Evolutionary conservation across 1,140 invertebrate genomes (phyloP), one percentile per base, ranked within the genome.

Genomic region (Drosophila teissieri): DNA sequence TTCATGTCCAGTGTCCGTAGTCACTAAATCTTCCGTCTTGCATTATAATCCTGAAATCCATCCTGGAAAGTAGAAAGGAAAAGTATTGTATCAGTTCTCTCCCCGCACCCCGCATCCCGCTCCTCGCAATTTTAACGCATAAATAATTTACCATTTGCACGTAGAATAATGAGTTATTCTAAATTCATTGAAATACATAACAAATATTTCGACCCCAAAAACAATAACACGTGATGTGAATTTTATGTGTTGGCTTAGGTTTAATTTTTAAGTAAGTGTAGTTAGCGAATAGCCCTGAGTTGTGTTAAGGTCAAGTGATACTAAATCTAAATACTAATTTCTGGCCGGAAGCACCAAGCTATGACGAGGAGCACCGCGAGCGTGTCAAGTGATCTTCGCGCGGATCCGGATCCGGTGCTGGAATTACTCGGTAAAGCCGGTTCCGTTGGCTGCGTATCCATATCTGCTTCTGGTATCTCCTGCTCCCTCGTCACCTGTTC

Each of bases 211-310:
- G n/a, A n/a, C n/a, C n/a, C n/a, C n/a, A n/a, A n/a, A n/a, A n/a
- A n/a, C n/a, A n/a, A n/a, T 0, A 40, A 42, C 14, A 60, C 17
- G 10, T 4, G 4, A 5, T 0, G 11, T 34, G 4, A 17, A 40
- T 24, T 31, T 2, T 1, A 46, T 3, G 17, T 58, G 31, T 69
- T 52, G 22, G 36, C 77, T 79, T 61, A 60, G 19, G 34, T 70
- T 88, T 82, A 80, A 67, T 60, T 10, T 49, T 27, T 70, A 46
- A 75, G 60, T 75, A 78, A 68, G 40, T 36, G 42, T 69, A 73
- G 22, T 46, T 81, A 69, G 63, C 42, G 51, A 57, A 45, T 70
- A 72, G 73, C 45, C 82, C 83, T 88, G 83, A 88, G 83, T 89
- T 76, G 46, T 74, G 62, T 44, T 63, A 60, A 46, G 46, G 15